Evolutionary conservation across 2,797 vertebrate genomes (phyloP), one percentile per base, ranked within the genome.

Genomic region (Merluccius polli): DNA sequence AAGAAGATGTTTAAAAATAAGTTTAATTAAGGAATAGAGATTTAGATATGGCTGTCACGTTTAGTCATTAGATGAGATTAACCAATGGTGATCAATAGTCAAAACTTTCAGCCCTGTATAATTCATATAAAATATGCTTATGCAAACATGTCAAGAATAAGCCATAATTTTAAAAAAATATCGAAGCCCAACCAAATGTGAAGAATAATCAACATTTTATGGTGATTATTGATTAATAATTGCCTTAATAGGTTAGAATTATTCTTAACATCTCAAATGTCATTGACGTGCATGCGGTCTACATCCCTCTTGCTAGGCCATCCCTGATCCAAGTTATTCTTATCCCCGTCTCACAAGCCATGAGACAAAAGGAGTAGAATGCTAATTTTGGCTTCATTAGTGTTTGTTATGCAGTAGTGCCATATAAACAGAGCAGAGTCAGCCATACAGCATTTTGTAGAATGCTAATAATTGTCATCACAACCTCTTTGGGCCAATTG

Each of bases 341-440:
- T 71, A 68, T 44, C 68, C 70, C 77, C 70, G 48, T 10, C n/a
- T 12, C 59, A 79, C 70, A 70, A 30, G n/a, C 48, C 71, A 74
- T 73, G 2, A 82, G 72, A 79, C 75, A 65, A 77, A 78, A 69
- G 29, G 8, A 77, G 65, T 63, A 74, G 75, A 76, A 80, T 77
- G 36, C 59, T 77, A 79, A 82, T 84, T 75, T 73, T 5, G 11
- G 73, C 77, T 81, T 75, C 82, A 79, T 86, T 78, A 73, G 31
- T 27, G n/a, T 44, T 75, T 63, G 77, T 82, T 82, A 76, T 73
- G 38, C 16, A 41, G 12, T 31, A 76, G 71, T 81, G 18, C 77
- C 12, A 8, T 38, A 86, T 88, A 48, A 85, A 81, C 52, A 15
- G 44, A 27, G n/a, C 59, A 65, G n/a, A 84, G 77, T 63, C 79